These are phyloP conservation scores for Urocynchramus pylzowi DNA, from an alignment of 2,113 vertebrate species.

Conservation along the genomic window DNA sequence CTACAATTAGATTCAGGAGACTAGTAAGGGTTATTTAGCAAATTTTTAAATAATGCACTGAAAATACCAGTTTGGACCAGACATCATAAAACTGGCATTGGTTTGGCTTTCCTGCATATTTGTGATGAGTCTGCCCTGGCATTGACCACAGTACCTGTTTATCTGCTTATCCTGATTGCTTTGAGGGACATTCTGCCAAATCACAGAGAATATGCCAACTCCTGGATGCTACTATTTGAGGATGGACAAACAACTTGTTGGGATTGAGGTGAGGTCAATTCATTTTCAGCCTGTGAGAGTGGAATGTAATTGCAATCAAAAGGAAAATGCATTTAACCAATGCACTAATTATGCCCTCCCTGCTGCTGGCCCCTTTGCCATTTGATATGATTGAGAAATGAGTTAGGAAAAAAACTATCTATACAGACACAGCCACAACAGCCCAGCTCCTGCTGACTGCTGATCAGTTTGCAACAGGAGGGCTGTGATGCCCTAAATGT, in stretches of 20 bases:
- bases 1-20: neutral
- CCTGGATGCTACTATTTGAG: neutral
- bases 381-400: neutral
- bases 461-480: neutral
- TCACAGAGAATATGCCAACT: neutral
- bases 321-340: neutral
- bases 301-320: neutral
- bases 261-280: neutral
- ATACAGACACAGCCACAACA: neutral
- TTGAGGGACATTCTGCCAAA: neutral
- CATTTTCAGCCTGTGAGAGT: neutral
- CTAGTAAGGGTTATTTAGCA: neutral
- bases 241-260: neutral
- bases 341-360: neutral
- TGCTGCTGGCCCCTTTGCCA: neutral
- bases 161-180: neutral
- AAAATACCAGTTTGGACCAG: neutral
- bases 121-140: neutral
- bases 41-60: neutral
- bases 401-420: neutral
- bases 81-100: neutral
- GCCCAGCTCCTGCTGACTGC: neutral
- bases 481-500: neutral
- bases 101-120: neutral
- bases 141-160: neutral